phyloP scores from a whole-genome alignment of 2,888 invertebrate species.

The Augochlorella aurata region DNA sequence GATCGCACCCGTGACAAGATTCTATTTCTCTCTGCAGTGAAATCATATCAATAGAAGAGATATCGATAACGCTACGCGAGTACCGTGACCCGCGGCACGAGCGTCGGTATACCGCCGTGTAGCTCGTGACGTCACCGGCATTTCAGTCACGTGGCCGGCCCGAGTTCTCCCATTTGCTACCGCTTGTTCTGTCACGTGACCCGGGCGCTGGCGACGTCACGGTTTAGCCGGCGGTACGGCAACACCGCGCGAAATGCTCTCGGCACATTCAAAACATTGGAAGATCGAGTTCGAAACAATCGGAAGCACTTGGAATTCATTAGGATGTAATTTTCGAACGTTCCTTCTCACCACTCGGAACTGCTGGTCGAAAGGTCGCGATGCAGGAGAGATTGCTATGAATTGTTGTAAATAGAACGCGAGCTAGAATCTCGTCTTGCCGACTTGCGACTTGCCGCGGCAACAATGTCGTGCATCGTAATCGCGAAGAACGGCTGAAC shows the following conservation, averaged over 20 bases:
- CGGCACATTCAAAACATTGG: constrained; percentile 21
- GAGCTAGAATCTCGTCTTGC: constrained; percentile 43
- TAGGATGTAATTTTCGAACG: not conserved
- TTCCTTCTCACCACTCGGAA: not conserved
- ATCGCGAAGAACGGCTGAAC: not conserved
- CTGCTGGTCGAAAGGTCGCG: not conserved
- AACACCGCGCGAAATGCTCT: not conserved
- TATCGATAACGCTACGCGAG: not conserved
- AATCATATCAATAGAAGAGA: constrained; percentile 45
- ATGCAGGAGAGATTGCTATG: not conserved
- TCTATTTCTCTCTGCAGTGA: constrained; percentile 19
- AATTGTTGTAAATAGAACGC: not conserved
- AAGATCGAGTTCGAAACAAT: constrained; percentile 45
- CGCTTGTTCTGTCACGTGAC: too few relatives aligned
- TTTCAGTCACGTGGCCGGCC: too few relatives aligned
- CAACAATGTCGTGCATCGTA: constrained; percentile 21
- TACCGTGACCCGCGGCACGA: not conserved
- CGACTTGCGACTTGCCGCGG: constrained; percentile 31
- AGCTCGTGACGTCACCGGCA: too few relatives aligned
- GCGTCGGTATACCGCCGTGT: too few relatives aligned
- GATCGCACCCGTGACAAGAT: constrained; percentile 55
- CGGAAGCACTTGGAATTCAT: constrained; percentile 50
- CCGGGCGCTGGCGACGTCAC: too few relatives aligned
- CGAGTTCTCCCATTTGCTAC: too few relatives aligned
- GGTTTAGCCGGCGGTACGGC: too few relatives aligned